Base-by-base conservation (phyloP, 2,113 vertebrate genomes). In the Charadrius vociferus region DNA sequence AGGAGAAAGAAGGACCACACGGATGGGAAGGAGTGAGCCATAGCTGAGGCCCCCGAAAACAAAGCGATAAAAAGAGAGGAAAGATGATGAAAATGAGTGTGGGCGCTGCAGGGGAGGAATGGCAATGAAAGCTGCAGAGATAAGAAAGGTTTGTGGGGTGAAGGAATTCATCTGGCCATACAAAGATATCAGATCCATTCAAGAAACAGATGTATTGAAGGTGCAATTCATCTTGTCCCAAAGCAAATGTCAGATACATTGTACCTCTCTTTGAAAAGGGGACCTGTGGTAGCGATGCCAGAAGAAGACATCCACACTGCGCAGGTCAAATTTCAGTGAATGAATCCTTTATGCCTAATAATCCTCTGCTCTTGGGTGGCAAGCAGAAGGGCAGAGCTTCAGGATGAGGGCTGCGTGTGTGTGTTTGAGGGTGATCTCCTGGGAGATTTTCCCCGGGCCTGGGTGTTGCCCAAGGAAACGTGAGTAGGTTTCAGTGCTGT, bases 381-480 rank as follows among this genome's bases (percentile, higher is more conserved):
- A 96, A 92, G 37, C 0, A 0, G 78, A 89, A 95, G 45, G 68
- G 90, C 81, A 95, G 92, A 95, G 85, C n/a, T 93, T 37, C 80
- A 75, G 75, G 75, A 70, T 94, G 81, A 89, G 39, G 34, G 32
- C 15, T 88, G 12, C 1, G 3, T 59, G 43, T 75, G 50, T 63
- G 61, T 95, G 68, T 96, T 96, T 95, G 79, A 96, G n/a, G 79
- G 15, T 4, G 16, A 93, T 92, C 85, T 96, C 93, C 92, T 88
- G 82, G 88, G 92, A 96, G 79, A 96, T 92, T 80, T 93, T 86
- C 96, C 96, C 59, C 82, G 7, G 94, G 95, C 90, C 75, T 93
- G 92, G 90, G 96, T 86, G 96, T 93, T 95, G 59, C 90, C 90
- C 66, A 86, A 55, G 26, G 75, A 94, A 96, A 94, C 72, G 78